Evolutionary conservation across 2,888 invertebrate genomes (phyloP).

Genomic region (Congeria kusceri): DNA sequence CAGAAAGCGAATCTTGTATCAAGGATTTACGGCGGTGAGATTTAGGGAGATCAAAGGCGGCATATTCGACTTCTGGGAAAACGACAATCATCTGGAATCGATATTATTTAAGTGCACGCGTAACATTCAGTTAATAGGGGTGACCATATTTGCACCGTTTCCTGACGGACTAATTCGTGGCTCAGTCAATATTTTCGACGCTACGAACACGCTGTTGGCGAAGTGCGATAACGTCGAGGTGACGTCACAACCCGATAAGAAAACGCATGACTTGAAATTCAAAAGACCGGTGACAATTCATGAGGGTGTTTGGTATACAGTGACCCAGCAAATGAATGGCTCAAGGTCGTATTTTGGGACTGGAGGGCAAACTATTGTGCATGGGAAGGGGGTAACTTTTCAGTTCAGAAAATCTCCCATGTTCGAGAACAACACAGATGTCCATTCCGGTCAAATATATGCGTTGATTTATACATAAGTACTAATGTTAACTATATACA

Average conservation of each 20-base stretch:
- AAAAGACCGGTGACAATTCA: constrained; percentile 22
- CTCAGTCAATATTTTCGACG: constrained; percentile 44
- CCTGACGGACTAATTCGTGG: constrained; percentile 51
- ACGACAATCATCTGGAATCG: constrained; percentile 54
- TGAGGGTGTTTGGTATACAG: constrained; percentile 54
- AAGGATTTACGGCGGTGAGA: constrained; percentile 31
- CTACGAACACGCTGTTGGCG: constrained; percentile 38
- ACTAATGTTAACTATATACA: no score
- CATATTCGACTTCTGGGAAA: constrained; percentile 61
- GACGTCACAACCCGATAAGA: constrained; percentile 6
- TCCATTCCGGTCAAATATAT: constrained; percentile 53
- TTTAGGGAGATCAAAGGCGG: constrained; percentile 52
- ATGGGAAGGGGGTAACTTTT: constrained; percentile 35
- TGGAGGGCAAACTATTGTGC: constrained; percentile 40
- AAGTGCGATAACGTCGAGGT: not conserved
- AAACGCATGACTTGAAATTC: constrained; percentile 43
- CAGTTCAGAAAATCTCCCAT: constrained; percentile 56
- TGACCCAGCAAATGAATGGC: constrained; percentile 52
- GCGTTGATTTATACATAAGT: constrained; percentile 41
- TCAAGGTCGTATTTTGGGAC: constrained; percentile 48
- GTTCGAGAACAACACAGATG: constrained; percentile 52
- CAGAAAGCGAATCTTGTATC: constrained; percentile 24
- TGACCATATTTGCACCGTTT: constrained; percentile 52
- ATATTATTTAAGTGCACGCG: constrained; percentile 50
- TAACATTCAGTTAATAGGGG: constrained; percentile 46